These are phyloP conservation scores for Microctonus hyperodae DNA, from an alignment of 2,888 invertebrate genomes.

Conservation along the genomic window DNA sequence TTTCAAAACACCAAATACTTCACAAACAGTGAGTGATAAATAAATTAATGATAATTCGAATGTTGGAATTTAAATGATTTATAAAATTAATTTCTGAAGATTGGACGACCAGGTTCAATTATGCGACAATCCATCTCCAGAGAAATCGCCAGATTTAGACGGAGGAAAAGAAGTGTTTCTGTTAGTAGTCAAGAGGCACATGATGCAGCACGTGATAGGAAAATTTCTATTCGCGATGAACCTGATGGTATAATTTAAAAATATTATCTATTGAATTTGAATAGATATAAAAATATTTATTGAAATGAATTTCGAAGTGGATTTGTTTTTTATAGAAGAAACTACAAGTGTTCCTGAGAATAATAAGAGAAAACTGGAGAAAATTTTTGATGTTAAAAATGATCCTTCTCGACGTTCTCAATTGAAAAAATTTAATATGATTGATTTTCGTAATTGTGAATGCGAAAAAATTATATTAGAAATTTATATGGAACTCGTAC, in stretches of 20 bases:
- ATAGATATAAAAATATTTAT: background rate
- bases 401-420: conserved; percentile 33
- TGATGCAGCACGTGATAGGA: background rate
- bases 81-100: background rate
- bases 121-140: background rate
- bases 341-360: background rate
- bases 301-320: background rate
- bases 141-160: background rate
- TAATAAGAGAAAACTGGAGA: background rate
- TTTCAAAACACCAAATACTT: conserved; percentile 36
- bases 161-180: background rate
- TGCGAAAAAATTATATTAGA: conserved; percentile 40
- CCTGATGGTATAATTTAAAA: background rate
- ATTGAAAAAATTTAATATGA: conserved; percentile 35
- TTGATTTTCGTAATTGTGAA: conserved; percentile 48
- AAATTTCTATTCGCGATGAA: conserved; percentile 3
- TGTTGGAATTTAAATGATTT: background rate
- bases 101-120: background rate
- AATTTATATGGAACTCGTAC: conserved; percentile 40
- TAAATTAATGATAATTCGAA: background rate
- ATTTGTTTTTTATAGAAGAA: background rate
- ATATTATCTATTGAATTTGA: background rate
- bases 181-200: conserved; percentile 1
- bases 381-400: background rate
- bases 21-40: conserved; percentile 4